phyloP scores from a whole-genome alignment of 2,113 vertebrate species.

The Clarias gariepinus region DNA sequence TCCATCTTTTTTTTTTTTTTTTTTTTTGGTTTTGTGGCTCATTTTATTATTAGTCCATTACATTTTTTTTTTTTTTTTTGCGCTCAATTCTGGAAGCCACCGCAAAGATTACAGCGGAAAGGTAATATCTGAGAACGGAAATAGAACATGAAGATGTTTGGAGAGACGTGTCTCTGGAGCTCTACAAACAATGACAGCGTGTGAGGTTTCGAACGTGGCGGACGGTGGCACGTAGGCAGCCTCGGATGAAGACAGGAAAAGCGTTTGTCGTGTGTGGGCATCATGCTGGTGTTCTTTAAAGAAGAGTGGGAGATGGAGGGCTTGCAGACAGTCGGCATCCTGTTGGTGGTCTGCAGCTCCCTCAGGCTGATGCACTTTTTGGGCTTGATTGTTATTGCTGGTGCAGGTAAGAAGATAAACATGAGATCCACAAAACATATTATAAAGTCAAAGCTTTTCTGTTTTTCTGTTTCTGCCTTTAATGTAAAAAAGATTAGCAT shows the following conservation, averaged over 20 bases:
- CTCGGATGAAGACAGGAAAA: slow-evolving; percentile 2
- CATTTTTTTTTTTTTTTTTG: not conserved
- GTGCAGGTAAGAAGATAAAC: slow-evolving; percentile 62
- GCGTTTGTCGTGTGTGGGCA: slow-evolving; percentile 20
- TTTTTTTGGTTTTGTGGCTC: not conserved
- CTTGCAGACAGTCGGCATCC: slow-evolving; percentile 78
- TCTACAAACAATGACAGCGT: not conserved
- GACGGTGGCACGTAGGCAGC: not conserved
- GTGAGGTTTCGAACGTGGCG: not conserved
- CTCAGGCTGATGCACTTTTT: slow-evolving; percentile 80
- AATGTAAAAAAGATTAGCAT: not conserved
- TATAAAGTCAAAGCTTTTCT: not conserved
- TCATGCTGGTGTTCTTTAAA: slow-evolving; percentile 72
- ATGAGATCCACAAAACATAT: not conserved
- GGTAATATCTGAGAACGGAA: not conserved
- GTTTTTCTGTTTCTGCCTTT: not conserved
- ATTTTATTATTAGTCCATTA: not conserved
- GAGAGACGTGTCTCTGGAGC: not conserved
- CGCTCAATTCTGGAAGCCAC: not conserved
- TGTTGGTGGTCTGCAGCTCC: slow-evolving; percentile 78
- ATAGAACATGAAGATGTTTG: not conserved
- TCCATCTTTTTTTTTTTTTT: slow-evolving; percentile 1
- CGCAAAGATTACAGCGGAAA: not conserved
- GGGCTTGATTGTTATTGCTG: slow-evolving; percentile 76
- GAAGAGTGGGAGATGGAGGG: slow-evolving; percentile 79